These are phyloP conservation scores for Nyctibius bracteatus DNA, from an alignment of 2,113 vertebrate species.

Conservation along the genomic window DNA sequence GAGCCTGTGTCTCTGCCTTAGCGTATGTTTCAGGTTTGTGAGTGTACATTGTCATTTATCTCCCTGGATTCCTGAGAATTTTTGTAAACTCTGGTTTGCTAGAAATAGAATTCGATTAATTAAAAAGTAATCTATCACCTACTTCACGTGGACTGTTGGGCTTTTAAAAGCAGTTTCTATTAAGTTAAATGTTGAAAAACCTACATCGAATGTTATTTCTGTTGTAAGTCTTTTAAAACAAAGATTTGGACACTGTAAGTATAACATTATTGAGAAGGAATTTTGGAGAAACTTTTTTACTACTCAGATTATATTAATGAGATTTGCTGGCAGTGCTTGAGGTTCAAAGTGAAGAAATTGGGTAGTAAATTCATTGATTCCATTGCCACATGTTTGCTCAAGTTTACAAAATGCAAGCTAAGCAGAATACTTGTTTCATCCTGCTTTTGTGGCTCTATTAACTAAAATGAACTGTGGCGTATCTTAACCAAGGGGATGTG, in stretches of 20 bases:
- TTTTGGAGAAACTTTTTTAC: neutral
- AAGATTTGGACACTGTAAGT: neutral
- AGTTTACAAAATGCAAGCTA: neutral
- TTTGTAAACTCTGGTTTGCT: neutral
- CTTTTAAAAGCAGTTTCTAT: neutral
- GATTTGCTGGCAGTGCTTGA: neutral
- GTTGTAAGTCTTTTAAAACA: neutral
- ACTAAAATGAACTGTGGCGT: neutral
- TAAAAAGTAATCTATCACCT: neutral
- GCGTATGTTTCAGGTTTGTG: neutral
- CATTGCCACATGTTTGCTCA: neutral
- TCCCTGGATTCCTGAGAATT: neutral
- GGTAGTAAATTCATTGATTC: neutral
- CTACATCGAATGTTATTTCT: neutral
- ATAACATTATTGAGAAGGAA: neutral
- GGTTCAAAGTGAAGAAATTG: neutral
- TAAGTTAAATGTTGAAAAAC: neutral
- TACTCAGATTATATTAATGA: neutral
- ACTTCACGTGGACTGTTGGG: neutral
- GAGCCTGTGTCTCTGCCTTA: neutral
- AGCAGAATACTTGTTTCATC: neutral
- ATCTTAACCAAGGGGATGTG: neutral
- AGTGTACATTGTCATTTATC: neutral
- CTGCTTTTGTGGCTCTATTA: neutral
- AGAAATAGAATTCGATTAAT: neutral